Percentiles rank a stretch among this genome's conserved stretches.
These are phyloP conservation scores for Mythimna loreyi DNA, from an alignment of 2,888 invertebrate species.

Conservation along the genomic window DNA sequence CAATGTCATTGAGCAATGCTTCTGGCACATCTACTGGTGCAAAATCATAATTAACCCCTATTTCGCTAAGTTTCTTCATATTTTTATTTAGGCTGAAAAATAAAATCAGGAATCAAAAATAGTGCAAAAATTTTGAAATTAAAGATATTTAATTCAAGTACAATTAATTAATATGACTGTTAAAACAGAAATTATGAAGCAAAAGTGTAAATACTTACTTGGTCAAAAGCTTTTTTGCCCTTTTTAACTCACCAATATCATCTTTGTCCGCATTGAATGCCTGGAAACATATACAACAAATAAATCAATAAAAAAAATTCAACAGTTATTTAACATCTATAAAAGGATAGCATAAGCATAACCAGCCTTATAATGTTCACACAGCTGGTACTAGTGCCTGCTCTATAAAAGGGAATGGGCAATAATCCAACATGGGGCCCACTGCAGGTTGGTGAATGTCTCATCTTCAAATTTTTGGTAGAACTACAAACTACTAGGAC, in stretches of 20 bases:
- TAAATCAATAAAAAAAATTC: no score
- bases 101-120: neutral
- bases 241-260: conserved; percentile 79
- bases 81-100: conserved; percentile 84
- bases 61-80: conserved; percentile 83
- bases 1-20: conserved; percentile 65
- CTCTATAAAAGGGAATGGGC: no score
- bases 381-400: no score
- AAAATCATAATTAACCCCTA: conserved; percentile 90
- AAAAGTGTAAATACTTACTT: conserved; percentile 73
- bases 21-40: conserved; percentile 87
- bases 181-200: neutral
- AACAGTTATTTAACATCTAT: no score
- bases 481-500: no score
- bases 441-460: no score
- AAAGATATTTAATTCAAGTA: no score
- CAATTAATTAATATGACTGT: no score
- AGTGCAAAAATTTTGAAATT: neutral
- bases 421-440: no score
- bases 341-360: no score
- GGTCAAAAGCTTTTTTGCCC: conserved; percentile 79
- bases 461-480: no score
- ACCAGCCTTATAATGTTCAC: no score
- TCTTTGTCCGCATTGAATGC: conserved; percentile 81
- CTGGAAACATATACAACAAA: conserved; percentile 65